Evolutionary conservation across 2,797 vertebrate genomes (phyloP).

Genomic region (Thunnus albacares): DNA sequence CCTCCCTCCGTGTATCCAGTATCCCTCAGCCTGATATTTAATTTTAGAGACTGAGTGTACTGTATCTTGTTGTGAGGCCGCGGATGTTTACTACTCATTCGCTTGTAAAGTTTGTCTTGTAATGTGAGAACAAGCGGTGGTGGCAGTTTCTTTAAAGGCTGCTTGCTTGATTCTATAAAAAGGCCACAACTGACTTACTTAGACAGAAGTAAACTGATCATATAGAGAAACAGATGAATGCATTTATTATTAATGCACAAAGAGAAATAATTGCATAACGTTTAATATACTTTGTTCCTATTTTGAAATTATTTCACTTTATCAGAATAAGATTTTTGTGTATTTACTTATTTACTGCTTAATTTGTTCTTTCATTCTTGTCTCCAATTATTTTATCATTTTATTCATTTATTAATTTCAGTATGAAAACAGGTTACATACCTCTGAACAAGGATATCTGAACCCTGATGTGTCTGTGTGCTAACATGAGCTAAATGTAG

Average conservation of each 20-base stretch:
- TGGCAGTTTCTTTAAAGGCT: neutral
- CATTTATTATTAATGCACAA: neutral
- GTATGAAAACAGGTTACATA: neutral
- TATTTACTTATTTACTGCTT: neutral
- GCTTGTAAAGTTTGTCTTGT: conserved; percentile 4
- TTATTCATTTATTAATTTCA: neutral
- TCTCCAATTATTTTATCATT: neutral
- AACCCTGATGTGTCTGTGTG: too few species aligned
- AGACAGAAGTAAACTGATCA: neutral
- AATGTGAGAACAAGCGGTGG: neutral
- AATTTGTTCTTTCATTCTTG: neutral
- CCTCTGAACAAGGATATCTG: neutral
- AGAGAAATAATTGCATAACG: neutral
- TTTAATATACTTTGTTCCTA: too few species aligned
- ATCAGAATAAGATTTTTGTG: neutral
- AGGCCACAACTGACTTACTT: neutral
- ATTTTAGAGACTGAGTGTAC: neutral
- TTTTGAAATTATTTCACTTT: neutral
- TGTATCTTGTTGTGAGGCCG: rapidly evolving
- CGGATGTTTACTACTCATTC: conserved; percentile 2
- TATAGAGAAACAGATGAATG: neutral
- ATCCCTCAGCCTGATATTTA: conserved; percentile 16
- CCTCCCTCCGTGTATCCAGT: conserved; percentile 4
- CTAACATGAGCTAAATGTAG: neutral
- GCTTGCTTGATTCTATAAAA: neutral